Evolutionary conservation across 2,888 invertebrate genomes (phyloP).

Genomic region (Acleris laterana): DNA sequence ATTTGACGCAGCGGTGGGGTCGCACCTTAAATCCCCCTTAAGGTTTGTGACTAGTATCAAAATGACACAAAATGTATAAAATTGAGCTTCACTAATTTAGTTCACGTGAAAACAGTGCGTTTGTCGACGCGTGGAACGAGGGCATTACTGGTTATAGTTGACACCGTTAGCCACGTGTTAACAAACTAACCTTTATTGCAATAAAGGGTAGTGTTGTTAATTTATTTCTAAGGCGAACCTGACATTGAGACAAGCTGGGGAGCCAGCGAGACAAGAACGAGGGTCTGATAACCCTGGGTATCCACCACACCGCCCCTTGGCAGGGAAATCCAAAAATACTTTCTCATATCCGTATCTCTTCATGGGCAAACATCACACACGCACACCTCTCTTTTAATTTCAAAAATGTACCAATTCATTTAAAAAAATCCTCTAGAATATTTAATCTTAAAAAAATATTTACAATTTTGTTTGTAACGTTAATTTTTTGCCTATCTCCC

Average conservation of each 20-base stretch:
- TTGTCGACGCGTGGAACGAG: constrained; percentile 20
- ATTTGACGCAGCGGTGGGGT: no score
- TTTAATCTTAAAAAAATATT: constrained; percentile 66
- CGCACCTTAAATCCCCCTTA: no score
- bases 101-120: neutral
- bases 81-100: constrained; percentile 16
- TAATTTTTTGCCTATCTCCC: constrained; percentile 21
- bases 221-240: constrained; percentile 6
- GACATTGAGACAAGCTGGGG: constrained; percentile 15
- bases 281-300: neutral
- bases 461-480: constrained; percentile 55
- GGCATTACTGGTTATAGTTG: constrained; percentile 17
- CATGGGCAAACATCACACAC: constrained; percentile 28
- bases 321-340: constrained; percentile 12
- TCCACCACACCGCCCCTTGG: constrained; percentile 7
- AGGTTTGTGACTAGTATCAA: neutral
- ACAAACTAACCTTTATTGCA: constrained; percentile 1
- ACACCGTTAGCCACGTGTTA: constrained; percentile 13
- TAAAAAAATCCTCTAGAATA: constrained; percentile 55
- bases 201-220: constrained; percentile 9
- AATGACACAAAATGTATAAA: neutral
- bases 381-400: constrained; percentile 52
- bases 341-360: constrained; percentile 4
- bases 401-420: constrained; percentile 56
- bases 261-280: neutral